Percentiles rank a stretch among this genome's conserved stretches.
Evolutionary conservation across 2,888 invertebrate genomes (phyloP).

Genomic region (Archips crataeganus): DNA sequence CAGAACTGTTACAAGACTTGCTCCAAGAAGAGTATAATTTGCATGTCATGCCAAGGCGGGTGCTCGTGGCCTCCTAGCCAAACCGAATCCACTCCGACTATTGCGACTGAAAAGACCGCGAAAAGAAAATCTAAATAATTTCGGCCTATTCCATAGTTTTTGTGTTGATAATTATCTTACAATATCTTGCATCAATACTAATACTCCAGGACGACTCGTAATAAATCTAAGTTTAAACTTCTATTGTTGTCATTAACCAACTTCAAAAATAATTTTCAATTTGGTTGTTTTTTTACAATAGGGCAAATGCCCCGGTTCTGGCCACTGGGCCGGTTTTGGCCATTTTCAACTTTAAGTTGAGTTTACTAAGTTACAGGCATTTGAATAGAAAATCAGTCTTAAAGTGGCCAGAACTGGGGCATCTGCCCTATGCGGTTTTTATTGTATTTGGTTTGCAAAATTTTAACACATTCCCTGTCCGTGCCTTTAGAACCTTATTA

Average conservation of each 20-base stretch:
- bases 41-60: constrained; percentile 52
- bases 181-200: constrained; percentile 5
- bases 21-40: constrained; percentile 61
- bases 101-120: background rate
- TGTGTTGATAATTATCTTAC: background rate
- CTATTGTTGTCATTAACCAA: background rate
- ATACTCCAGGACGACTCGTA: background rate
- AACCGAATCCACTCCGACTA: background rate
- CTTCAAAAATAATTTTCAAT: no score
- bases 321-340: no score
- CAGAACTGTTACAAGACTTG: constrained; percentile 66
- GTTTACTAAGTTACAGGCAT: no score
- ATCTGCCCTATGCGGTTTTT: no score
- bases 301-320: no score
- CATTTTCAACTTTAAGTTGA: no score
- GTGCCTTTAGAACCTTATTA: no score
- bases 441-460: no score
- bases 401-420: no score
- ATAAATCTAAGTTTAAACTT: constrained; percentile 1
- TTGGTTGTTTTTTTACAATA: no score
- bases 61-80: constrained; percentile 21
- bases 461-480: no score
- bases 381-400: no score
- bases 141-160: background rate
- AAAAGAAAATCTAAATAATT: background rate